Base-by-base conservation (phyloP, 53 echinoderm and acorn worm genomes). In the Temnopleurus reevesii region DNA sequence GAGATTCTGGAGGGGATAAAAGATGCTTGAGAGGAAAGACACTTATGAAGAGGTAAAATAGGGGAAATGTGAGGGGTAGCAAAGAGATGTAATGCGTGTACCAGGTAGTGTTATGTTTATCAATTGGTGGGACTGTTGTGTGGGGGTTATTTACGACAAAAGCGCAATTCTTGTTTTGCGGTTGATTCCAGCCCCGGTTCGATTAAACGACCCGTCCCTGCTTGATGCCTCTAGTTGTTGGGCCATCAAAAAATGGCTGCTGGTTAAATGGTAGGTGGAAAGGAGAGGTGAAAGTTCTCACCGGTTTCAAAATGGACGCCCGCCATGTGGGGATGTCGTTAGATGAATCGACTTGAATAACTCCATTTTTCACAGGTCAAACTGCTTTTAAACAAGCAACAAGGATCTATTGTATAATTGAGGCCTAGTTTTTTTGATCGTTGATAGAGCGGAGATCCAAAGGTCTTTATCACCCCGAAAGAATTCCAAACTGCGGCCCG, bases 311-410 rank as follows among this genome's bases (percentile, higher is more conserved):
- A 45, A 60, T 59, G 45, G 85, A 33, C 45, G 60, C 60, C 60
- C 60, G 33, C 18, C 88, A 87, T 87, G 71, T 87, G 88, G 18
- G 33, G 24, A 87, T 71, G 53, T 27, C 66, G 24, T 87, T 19
- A 87, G 71, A 66, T 31, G 88, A 66, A 71, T 86, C 88, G 13
- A 47, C 36, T 87, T 87, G 88, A 87, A 87, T 87, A 66, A 87
- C 66, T 87, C 88, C 88, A 87, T 87, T 87, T 87, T 87, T 87
- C 88, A 87, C 71, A 87, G 88, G 88, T 87, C 88, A 87, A 66
- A 87, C 53, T 55, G 88, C 88, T 53, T 71, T 87, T 87, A 71
- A 87, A 46, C 88, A 49, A 51, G 51, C 66, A 87, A 87, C 88
- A 87, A 87, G 88, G 88, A 66, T 87, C 65, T 87, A 87, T 87